These are phyloP conservation scores for Nomada goodeniana DNA, from an alignment of 2,888 invertebrate genomes.

Conservation along the genomic window DNA sequence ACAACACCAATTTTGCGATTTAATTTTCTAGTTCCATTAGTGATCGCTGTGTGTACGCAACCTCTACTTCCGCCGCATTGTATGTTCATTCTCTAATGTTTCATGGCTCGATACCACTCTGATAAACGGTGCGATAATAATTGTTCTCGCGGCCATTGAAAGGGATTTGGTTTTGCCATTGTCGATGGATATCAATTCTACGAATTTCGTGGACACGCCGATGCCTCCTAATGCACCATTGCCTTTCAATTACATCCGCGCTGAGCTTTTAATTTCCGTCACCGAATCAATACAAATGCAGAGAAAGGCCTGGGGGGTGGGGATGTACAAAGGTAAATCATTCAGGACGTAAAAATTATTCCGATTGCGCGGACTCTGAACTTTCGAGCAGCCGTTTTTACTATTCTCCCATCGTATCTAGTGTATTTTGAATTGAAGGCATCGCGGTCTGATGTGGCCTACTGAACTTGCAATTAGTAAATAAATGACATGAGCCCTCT, in stretches of 20 bases:
- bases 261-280: too few species aligned
- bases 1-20: constrained; percentile 33
- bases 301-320: too few species aligned
- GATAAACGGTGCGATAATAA: constrained; percentile 19
- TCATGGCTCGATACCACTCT: constrained; percentile 22
- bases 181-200: neutral
- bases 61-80: constrained; percentile 25
- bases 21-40: constrained; percentile 41
- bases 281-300: too few species aligned
- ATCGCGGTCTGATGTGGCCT: neutral
- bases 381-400: too few species aligned
- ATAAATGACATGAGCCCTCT: constrained; percentile 44
- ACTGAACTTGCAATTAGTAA: constrained; percentile 1
- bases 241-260: too few species aligned
- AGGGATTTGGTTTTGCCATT: neutral
- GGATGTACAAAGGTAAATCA: too few species aligned
- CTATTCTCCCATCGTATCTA: too few species aligned
- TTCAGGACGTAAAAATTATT: too few species aligned
- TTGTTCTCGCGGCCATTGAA: constrained; percentile 20
- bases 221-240: too few species aligned
- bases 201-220: neutral
- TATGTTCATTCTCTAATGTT: constrained; percentile 19
- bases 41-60: constrained; percentile 17
- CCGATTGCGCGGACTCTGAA: too few species aligned
- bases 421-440: neutral